Evolutionary conservation across 2,797 vertebrate species (phyloP), one percentile per base, ranked within the genome.

Genomic region (Rousettus madagascariensis): DNA sequence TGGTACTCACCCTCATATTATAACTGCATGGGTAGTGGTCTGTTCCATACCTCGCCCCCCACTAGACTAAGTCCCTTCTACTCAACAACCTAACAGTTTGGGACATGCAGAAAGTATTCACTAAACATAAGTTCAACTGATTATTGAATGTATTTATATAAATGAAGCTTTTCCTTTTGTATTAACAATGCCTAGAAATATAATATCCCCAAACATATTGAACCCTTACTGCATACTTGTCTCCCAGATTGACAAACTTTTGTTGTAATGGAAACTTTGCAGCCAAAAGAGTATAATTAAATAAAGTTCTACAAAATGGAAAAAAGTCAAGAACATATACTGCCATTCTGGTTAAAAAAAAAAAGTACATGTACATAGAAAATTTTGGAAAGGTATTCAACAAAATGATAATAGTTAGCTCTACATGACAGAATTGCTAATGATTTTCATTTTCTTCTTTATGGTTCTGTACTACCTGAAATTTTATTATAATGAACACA

Each of bases 181-280:
- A 74, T 86, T 65, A 86, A 72, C 36, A 77, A 57, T 86, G n/a
- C 55, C 38, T 78, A 84, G 43, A 83, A 83, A 83, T 59, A 82
- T 2, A 68, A 33, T 49, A 36, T 36, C 20, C 26, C 20, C 17
- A 6, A 71, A 78, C 46, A 43, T 7, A 69, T 8, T 26, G 41
- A 90, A 69, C 57, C 51, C 28, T 79, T 28, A 80, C 53, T 41
- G 12, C 10, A 59, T 41, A 74, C 13, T 71, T 95, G 75, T 68
- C 57, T 93, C 57, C 28, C 4, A 77, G 75, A 26, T 80, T 41
- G 59, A 71, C 26, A 85, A 77, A 15, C 28, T 57, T 72, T 78
- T 65, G 28, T 90, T 94, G 80, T 86, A 95, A 90, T 38, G 80
- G 43, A 77, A 91, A 95, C 8, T 84, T 41, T 80, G 36, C 19